Evolutionary conservation across 37 sponge, comb jelly and placozoan genomes (phyloP).

Genomic region (Cliona cf. orientalis): DNA sequence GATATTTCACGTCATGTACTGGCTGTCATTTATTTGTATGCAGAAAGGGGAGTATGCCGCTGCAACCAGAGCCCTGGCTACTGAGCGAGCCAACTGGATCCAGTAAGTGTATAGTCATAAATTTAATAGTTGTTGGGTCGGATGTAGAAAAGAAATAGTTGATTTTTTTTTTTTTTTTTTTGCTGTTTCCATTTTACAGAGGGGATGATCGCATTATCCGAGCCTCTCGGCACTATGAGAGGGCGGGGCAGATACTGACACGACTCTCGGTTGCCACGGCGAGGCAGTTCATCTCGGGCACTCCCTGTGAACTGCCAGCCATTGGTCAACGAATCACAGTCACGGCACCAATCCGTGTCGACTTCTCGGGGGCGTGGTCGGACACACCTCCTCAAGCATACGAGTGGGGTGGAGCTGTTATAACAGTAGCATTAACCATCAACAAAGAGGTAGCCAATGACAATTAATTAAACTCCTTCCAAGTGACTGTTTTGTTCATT

Average conservation of each 20-base stretch:
- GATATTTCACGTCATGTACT: background rate
- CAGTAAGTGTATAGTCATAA: slow-evolving; percentile 18
- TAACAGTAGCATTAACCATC: slow-evolving; percentile 67
- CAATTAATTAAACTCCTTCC: background rate
- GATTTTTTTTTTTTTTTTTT: background rate
- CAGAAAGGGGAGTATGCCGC: slow-evolving; percentile 42
- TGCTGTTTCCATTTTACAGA: background rate
- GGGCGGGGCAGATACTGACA: slow-evolving; percentile 85
- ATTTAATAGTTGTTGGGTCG: slow-evolving; percentile 10
- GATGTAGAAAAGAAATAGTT: background rate
- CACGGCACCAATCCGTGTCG: slow-evolving; percentile 73
- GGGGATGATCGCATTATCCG: slow-evolving; percentile 77
- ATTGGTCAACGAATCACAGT: slow-evolving; percentile 58
- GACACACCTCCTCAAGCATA: slow-evolving; percentile 89
- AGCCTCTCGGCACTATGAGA: slow-evolving; percentile 88
- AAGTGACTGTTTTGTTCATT: background rate
- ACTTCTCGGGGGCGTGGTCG: slow-evolving; percentile 83
- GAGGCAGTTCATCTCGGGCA: slow-evolving; percentile 54
- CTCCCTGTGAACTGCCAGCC: slow-evolving; percentile 24
- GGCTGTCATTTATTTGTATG: background rate
- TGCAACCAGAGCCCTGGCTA: slow-evolving; percentile 72
- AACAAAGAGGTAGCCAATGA: slow-evolving; percentile 47
- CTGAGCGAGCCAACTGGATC: slow-evolving; percentile 74
- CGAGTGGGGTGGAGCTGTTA: slow-evolving; percentile 82
- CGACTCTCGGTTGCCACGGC: slow-evolving; percentile 69